A percentile compares a stretch with the other conserved stretches of the same genome.
phyloP scores from a whole-genome alignment of 1,140 invertebrate genomes.

The Patella vulgata region DNA sequence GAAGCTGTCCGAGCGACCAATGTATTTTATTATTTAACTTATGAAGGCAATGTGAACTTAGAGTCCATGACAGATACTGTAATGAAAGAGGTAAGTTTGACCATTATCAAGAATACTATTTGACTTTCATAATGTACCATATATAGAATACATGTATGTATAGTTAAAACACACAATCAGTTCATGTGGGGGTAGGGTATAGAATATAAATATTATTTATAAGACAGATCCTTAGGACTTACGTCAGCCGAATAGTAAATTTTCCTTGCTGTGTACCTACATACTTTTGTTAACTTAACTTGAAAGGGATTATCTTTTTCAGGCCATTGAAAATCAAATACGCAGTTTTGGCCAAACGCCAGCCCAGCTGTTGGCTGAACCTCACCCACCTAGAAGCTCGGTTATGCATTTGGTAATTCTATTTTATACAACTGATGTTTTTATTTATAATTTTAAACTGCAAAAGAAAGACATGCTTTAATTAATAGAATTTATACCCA shows the following conservation, averaged over 20 bases:
- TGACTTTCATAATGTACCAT: no score
- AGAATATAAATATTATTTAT: no score
- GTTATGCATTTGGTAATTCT: slow-evolving; percentile 93
- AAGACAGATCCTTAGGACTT: no score
- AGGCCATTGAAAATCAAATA: slow-evolving; percentile 97
- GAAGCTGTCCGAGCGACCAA: slow-evolving; percentile 97
- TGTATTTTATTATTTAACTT: slow-evolving; percentile 99
- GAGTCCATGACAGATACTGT: slow-evolving; percentile 90
- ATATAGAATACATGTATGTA: no score
- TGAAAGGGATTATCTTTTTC: slow-evolving; percentile 30
- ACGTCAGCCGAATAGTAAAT: no score
- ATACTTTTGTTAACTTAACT: background rate
- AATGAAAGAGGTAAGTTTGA: slow-evolving; percentile 78
- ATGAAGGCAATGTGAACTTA: slow-evolving; percentile 96
- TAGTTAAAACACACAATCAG: no score
- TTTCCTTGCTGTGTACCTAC: background rate
- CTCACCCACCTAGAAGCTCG: slow-evolving; percentile 96
- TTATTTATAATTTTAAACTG: no score
- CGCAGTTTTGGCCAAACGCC: slow-evolving; percentile 98
- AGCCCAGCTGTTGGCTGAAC: slow-evolving; percentile 95
- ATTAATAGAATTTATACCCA: no score
- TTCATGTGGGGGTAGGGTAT: no score
- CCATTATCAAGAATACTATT: no score
- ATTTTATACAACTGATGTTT: no score
- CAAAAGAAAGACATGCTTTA: no score